These are phyloP conservation scores for Phasia obesa DNA, from an alignment of 2,888 invertebrate species.

Conservation along the genomic window DNA sequence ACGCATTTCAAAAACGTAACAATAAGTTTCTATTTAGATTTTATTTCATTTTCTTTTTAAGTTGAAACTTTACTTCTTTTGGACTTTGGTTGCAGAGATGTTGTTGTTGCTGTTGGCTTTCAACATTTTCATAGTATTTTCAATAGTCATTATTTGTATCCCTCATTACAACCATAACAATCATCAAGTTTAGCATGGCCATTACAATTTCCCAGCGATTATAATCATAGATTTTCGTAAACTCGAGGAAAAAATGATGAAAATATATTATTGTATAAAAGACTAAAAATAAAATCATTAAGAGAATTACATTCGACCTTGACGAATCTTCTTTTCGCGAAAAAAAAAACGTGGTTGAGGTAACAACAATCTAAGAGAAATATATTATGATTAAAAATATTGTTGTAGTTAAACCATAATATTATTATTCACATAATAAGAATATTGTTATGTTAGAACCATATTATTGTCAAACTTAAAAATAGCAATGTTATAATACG, in stretches of 20 bases:
- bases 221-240: conserved; percentile 79
- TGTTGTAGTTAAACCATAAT: no score
- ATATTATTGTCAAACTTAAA: no score
- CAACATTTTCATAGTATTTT: conserved; percentile 19
- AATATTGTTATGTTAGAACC: no score
- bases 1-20: conserved; percentile 46
- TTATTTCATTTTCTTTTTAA: conserved; percentile 51
- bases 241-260: conserved; percentile 20
- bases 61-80: conserved; percentile 28
- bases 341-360: no score
- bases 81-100: neutral
- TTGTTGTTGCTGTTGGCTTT: conserved; percentile 7
- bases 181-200: conserved; percentile 66
- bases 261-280: neutral
- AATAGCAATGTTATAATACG: no score
- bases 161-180: conserved; percentile 62
- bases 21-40: conserved; percentile 59
- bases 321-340: no score
- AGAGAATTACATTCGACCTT: neutral
- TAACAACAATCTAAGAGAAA: no score
- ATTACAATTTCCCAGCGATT: conserved; percentile 76
- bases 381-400: no score
- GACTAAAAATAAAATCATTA: neutral
- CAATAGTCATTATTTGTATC: conserved; percentile 43
- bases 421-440: no score